A percentile compares a stretch with the other conserved stretches of the same genome.
phyloP scores from a whole-genome alignment of 2,113 vertebrate genomes.

The Hoplias malabaricus region DNA sequence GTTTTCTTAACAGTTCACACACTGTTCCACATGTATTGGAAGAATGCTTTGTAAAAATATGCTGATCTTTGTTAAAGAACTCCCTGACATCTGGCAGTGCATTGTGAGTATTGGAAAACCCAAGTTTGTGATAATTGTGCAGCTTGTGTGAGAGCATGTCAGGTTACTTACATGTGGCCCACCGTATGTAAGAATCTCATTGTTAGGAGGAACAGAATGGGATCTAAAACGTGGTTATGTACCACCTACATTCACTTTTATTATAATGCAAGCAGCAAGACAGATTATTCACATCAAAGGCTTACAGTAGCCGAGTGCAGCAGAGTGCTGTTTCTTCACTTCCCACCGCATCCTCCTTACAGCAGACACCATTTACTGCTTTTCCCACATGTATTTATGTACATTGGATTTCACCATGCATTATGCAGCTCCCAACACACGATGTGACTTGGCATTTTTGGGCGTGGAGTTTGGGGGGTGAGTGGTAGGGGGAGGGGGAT shows the following conservation, averaged over 20 bases:
- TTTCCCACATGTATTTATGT: conserved; percentile 10
- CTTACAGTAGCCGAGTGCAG: conserved; percentile 9
- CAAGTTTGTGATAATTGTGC: background rate
- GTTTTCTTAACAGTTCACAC: too few relatives aligned
- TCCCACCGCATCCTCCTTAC: conserved; percentile 11
- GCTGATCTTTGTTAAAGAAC: too few relatives aligned
- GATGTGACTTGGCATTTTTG: conserved; percentile 21
- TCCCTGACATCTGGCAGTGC: too few relatives aligned
- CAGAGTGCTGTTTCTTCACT: conserved; percentile 10
- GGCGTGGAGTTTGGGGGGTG: background rate
- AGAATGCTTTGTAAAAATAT: too few relatives aligned
- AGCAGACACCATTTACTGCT: conserved; percentile 14
- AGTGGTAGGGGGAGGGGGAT: background rate
- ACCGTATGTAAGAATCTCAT: background rate
- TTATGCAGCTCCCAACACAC: conserved; percentile 40
- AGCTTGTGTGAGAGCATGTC: too few relatives aligned
- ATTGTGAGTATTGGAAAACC: background rate
- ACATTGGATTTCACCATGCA: conserved; percentile 41
- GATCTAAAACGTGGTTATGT: background rate
- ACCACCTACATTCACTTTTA: background rate
- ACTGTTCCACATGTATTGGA: too few relatives aligned
- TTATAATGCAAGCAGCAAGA: background rate
- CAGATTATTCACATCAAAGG: conserved; percentile 19
- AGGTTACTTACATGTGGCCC: background rate
- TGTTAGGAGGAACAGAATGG: background rate